Conservation (phyloP, 2,797 vertebrate genomes). For the Xiphorhynchus erythropygius region DNA sequence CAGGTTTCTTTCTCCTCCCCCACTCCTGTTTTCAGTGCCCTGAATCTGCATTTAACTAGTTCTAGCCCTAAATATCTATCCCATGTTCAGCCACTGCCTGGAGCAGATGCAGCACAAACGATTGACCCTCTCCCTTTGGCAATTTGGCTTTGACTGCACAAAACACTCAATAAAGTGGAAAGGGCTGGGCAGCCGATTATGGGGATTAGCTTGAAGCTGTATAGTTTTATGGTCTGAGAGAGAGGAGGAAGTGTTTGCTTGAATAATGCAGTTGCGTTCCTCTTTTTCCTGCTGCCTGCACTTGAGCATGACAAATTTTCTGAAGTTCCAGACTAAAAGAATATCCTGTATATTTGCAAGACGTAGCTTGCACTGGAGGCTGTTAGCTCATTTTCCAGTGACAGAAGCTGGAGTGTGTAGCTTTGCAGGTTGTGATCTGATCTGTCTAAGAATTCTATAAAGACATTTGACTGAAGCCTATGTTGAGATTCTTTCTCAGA, state of each 20-base stretch:
- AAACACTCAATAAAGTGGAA: constrained; percentile 49
- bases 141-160: constrained; percentile 34
- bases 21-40: not conserved
- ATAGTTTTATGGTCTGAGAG: not conserved
- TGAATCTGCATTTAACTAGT: constrained; percentile 27
- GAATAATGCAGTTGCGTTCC: not conserved
- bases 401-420: not conserved
- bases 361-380: not conserved
- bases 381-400: not conserved
- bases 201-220: not conserved
- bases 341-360: not conserved
- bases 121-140: constrained; percentile 41
- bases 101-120: not conserved
- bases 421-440: not conserved
- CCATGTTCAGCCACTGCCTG: not conserved
- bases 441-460: not conserved
- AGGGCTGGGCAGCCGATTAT: not conserved
- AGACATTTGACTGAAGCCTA: not conserved
- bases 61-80: not conserved
- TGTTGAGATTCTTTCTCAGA: not conserved
- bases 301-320: not conserved
- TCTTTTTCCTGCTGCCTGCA: not conserved
- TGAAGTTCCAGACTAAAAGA: not conserved
- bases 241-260: not conserved
- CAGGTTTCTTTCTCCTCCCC: not conserved